Evolutionary conservation across 2,888 invertebrate genomes (phyloP).

Genomic region (Tipula helvola): DNA sequence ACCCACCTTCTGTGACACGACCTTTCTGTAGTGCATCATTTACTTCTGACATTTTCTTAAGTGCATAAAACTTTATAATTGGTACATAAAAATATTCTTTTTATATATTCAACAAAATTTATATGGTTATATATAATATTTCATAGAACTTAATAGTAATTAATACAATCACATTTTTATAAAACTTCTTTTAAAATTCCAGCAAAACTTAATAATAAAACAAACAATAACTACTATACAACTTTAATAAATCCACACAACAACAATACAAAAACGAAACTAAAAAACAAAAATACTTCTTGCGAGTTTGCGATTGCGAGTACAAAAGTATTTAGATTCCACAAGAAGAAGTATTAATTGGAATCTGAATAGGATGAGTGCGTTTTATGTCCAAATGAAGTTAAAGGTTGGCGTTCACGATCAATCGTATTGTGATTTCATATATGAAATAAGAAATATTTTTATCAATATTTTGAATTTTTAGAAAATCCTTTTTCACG

Average conservation of each 20-base stretch:
- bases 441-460: too few relatives aligned
- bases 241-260: background rate
- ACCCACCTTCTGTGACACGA: slow-evolving; percentile 49
- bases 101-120: background rate
- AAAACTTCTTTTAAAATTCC: background rate
- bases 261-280: background rate
- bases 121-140: background rate
- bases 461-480: too few relatives aligned
- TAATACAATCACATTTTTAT: background rate
- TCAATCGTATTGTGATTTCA: background rate
- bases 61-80: background rate
- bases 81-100: background rate
- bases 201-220: background rate
- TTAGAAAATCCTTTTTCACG: too few relatives aligned
- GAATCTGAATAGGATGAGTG: background rate
- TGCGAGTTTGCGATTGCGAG: background rate
- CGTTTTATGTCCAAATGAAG: background rate
- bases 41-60: slow-evolving; percentile 26
- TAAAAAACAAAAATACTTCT: background rate
- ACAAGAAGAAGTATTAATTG: background rate
- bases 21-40: slow-evolving; percentile 46
- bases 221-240: background rate
- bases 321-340: background rate
- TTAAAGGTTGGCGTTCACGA: background rate
- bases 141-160: background rate